Percentiles rank a stretch among this genome's conserved stretches.
Evolutionary conservation across 2,797 vertebrate species (phyloP).

Genomic region (Danionella dracula): DNA sequence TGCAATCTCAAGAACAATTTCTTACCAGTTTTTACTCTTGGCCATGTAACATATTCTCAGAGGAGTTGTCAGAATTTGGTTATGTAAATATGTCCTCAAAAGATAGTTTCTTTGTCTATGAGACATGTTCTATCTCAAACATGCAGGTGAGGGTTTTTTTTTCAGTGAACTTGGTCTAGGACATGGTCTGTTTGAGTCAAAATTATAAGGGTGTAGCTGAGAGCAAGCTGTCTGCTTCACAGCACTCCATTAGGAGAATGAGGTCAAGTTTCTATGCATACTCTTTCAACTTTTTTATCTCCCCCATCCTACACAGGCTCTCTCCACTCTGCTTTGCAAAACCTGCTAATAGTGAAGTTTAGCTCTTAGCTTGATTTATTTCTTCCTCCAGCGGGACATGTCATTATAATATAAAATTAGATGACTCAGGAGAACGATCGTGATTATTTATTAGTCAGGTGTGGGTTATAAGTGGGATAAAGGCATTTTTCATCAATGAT

Average conservation of each 20-base stretch:
- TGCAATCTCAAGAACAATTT: too few relatives aligned
- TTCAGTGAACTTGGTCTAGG: neutral
- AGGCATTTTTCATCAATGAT: neutral
- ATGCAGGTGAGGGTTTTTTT: neutral
- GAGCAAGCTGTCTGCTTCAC: slow-evolving; percentile 68
- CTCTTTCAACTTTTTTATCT: slow-evolving; percentile 20
- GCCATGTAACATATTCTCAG: too few relatives aligned
- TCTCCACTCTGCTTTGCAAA: slow-evolving; percentile 10
- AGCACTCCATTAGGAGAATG: slow-evolving; percentile 30
- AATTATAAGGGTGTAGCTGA: slow-evolving; percentile 71
- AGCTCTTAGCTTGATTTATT: neutral
- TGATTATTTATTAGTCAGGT: slow-evolving; percentile 11
- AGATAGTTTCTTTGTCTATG: too few relatives aligned
- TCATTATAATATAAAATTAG: slow-evolving; percentile 1
- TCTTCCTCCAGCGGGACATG: neutral
- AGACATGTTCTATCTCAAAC: too few relatives aligned
- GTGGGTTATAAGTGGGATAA: neutral
- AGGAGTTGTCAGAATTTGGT: too few relatives aligned
- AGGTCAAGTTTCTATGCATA: slow-evolving; percentile 28
- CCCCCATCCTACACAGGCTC: neutral
- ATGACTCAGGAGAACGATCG: neutral
- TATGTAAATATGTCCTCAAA: too few relatives aligned
- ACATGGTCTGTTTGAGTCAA: slow-evolving; percentile 59
- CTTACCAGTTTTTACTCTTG: too few relatives aligned
- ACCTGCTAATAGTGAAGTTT: neutral